Conservation (phyloP, 1,140 invertebrate genomes). For the Drosophila kurseongensis region DNA sequence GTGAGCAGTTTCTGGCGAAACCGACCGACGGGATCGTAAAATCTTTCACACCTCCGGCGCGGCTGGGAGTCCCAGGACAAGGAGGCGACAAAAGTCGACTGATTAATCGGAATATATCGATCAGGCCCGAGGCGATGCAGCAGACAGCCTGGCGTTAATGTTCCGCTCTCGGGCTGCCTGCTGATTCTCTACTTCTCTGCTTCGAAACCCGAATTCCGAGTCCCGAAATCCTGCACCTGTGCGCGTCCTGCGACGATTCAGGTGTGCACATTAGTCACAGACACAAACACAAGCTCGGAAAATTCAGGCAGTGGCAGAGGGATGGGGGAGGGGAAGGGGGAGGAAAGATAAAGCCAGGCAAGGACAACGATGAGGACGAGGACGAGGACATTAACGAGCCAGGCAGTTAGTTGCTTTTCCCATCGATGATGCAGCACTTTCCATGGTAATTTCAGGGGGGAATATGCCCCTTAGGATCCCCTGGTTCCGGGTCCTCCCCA, state of each 20-base stretch:
- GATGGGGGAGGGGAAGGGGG: slow-evolving; percentile 1
- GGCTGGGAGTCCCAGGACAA: slow-evolving; percentile 44
- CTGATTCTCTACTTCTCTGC: slow-evolving; percentile 33
- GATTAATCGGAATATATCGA: slow-evolving; percentile 80
- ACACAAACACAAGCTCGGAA: slow-evolving; percentile 35
- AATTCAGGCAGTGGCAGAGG: not conserved
- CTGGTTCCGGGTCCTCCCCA: slow-evolving; percentile 4
- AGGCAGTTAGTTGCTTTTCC: slow-evolving; percentile 71
- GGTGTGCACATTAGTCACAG: slow-evolving; percentile 80
- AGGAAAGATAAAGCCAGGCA: slow-evolving; percentile 49
- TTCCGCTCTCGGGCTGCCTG: slow-evolving; percentile 35
- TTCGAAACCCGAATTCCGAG: not conserved
- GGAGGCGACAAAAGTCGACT: slow-evolving; percentile 65
- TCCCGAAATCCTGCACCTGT: slow-evolving; percentile 56
- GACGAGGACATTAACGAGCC: slow-evolving; percentile 77
- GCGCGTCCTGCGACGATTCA: slow-evolving; percentile 76
- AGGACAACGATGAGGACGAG: slow-evolving; percentile 24
- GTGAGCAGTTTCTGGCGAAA: slow-evolving; percentile 64
- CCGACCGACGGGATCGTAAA: slow-evolving; percentile 56
- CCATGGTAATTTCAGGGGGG: slow-evolving; percentile 65
- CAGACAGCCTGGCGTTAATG: slow-evolving; percentile 76
- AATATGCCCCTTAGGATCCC: slow-evolving; percentile 38
- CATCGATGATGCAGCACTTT: slow-evolving; percentile 67
- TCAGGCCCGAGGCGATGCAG: slow-evolving; percentile 54
- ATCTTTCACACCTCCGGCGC: slow-evolving; percentile 74